These are phyloP conservation scores for Cylas formicarius DNA, from an alignment of 1,140 invertebrate genomes.

Conservation along the genomic window DNA sequence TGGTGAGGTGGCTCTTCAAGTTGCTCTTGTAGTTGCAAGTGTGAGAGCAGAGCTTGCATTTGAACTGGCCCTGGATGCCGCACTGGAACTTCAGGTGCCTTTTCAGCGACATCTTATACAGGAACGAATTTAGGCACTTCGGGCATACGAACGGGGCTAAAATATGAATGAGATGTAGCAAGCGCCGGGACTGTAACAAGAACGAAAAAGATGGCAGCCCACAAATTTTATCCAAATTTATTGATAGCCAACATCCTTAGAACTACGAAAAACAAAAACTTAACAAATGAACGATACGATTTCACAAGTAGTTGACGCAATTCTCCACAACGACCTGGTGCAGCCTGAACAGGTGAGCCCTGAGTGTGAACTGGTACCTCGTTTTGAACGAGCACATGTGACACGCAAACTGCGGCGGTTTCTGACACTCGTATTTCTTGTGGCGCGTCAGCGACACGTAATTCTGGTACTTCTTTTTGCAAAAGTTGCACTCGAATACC, in stretches of 20 bases:
- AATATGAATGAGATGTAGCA: too few relatives aligned
- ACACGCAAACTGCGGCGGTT: conserved; percentile 17
- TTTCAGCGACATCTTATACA: conserved; percentile 6
- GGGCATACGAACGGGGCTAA: too few relatives aligned
- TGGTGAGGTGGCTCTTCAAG: conserved; percentile 2
- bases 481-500: conserved; percentile 10
- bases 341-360: conserved; percentile 14
- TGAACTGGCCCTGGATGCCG: background rate
- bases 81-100: conserved; percentile 6
- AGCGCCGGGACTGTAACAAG: too few relatives aligned
- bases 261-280: too few relatives aligned
- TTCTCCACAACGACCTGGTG: conserved; percentile 15
- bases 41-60: conserved; percentile 2
- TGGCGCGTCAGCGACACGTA: conserved; percentile 18
- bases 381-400: conserved; percentile 20
- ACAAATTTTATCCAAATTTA: too few relatives aligned
- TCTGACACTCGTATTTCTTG: conserved; percentile 50
- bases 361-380: conserved; percentile 15
- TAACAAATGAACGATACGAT: too few relatives aligned
- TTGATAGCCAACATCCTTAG: too few relatives aligned
- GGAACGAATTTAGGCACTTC: conserved; percentile 3
- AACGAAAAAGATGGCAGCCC: too few relatives aligned
- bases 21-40: conserved; percentile 7
- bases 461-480: conserved; percentile 19
- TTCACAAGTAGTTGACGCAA: too few relatives aligned